Conservation (phyloP, 2,888 invertebrate genomes). For the Dilophus febrilis region DNA sequence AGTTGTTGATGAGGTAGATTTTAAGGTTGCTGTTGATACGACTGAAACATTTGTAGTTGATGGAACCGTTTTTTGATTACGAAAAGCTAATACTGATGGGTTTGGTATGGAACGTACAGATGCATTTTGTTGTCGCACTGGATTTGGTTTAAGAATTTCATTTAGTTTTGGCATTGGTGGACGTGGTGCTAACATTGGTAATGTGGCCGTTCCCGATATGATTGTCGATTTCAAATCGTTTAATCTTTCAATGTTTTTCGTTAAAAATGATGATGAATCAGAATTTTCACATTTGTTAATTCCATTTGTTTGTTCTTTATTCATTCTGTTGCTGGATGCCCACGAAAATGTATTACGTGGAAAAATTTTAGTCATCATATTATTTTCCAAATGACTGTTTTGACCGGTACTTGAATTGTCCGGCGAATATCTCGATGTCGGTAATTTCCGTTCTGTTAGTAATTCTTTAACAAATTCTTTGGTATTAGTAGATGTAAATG, state of each 20-base stretch:
- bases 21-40: slow-evolving; percentile 1
- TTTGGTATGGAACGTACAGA: slow-evolving; percentile 45
- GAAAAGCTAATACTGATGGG: slow-evolving; percentile 39
- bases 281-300: neutral
- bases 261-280: too few species aligned
- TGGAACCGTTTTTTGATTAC: slow-evolving; percentile 27
- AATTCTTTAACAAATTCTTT: too few species aligned
- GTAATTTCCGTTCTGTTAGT: too few species aligned
- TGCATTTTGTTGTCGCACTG: slow-evolving; percentile 34
- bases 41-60: slow-evolving; percentile 3
- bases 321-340: too few species aligned
- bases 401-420: neutral
- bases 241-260: too few species aligned
- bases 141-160: slow-evolving; percentile 24
- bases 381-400: neutral
- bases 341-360: neutral
- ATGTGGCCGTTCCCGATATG: neutral
- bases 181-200: slow-evolving; percentile 1
- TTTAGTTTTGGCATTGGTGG: slow-evolving; percentile 27
- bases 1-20: neutral
- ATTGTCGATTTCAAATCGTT: neutral
- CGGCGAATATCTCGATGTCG: neutral
- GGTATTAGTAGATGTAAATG: too few species aligned
- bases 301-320: too few species aligned
- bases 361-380: neutral